Percentiles rank a stretch among this genome's conserved stretches.
Evolutionary conservation across 2,113 vertebrate genomes (phyloP).

Genomic region (Oreamnos americanus): DNA sequence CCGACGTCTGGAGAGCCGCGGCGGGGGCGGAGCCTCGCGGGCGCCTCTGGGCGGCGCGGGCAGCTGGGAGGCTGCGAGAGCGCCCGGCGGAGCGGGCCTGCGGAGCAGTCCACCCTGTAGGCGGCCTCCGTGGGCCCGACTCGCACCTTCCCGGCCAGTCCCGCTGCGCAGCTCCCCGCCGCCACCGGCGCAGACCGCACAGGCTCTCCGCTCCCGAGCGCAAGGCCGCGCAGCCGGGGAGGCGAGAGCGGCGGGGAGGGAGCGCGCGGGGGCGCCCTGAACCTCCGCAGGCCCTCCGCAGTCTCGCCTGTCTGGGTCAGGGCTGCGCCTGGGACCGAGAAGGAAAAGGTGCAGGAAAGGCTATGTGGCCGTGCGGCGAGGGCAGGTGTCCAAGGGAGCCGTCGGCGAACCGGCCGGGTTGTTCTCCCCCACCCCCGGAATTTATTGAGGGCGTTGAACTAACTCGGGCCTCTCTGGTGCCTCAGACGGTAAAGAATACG

Average conservation of each 20-base stretch:
- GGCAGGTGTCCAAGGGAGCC: background rate
- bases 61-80: background rate
- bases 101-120: background rate
- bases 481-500: background rate
- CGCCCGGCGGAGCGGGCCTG: background rate
- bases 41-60: fast-evolving
- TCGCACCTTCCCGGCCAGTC: background rate
- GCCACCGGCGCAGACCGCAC: background rate
- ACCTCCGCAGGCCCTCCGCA: background rate
- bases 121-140: background rate
- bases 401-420: background rate
- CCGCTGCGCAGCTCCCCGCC: slow-evolving; percentile 21
- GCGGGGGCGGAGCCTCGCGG: background rate
- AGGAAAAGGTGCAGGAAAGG: background rate
- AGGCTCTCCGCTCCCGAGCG: background rate
- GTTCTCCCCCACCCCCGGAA: background rate
- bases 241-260: background rate
- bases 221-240: slow-evolving; percentile 20
- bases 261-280: slow-evolving; percentile 17
- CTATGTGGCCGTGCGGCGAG: background rate
- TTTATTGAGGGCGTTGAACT: background rate
- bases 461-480: background rate
- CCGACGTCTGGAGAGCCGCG: background rate
- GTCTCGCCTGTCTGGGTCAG: background rate
- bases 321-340: background rate